Conservation (phyloP, 2,888 invertebrate species). For the Oligia fasciuncula region DNA sequence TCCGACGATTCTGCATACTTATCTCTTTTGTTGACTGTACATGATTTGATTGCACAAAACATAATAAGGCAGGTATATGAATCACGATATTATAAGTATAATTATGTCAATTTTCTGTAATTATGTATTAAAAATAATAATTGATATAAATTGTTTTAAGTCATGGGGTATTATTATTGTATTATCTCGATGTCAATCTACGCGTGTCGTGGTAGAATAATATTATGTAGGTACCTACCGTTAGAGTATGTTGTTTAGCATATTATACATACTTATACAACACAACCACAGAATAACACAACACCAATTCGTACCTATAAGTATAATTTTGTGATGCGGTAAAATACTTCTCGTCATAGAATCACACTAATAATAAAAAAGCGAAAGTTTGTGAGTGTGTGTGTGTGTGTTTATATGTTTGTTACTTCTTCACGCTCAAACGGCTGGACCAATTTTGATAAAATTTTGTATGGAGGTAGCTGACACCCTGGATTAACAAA, state of each 20-base stretch:
- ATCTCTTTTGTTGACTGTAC: not conserved
- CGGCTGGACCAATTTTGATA: too few relatives aligned
- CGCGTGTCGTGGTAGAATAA: not conserved
- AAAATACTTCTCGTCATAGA: not conserved
- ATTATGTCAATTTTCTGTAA: not conserved
- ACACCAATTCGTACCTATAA: not conserved
- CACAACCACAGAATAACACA: not conserved
- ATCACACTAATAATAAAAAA: too few relatives aligned
- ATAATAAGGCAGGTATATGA: not conserved
- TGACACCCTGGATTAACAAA: too few relatives aligned
- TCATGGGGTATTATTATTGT: constrained; percentile 6
- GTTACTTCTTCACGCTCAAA: too few relatives aligned
- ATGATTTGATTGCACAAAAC: not conserved
- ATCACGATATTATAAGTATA: not conserved
- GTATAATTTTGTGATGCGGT: not conserved
- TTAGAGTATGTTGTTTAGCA: not conserved
- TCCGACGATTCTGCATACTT: too few relatives aligned
- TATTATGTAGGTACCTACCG: not conserved
- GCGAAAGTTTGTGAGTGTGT: too few relatives aligned
- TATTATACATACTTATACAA: too few relatives aligned
- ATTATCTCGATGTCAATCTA: constrained; percentile 1
- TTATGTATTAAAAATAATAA: constrained; percentile 5
- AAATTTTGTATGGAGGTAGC: too few relatives aligned
- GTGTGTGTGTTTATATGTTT: too few relatives aligned
- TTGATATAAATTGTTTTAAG: not conserved